Evolutionary conservation across 2,113 vertebrate species (phyloP), one percentile per base, ranked within the genome.

Genomic region (Callocephalon fimbriatum): DNA sequence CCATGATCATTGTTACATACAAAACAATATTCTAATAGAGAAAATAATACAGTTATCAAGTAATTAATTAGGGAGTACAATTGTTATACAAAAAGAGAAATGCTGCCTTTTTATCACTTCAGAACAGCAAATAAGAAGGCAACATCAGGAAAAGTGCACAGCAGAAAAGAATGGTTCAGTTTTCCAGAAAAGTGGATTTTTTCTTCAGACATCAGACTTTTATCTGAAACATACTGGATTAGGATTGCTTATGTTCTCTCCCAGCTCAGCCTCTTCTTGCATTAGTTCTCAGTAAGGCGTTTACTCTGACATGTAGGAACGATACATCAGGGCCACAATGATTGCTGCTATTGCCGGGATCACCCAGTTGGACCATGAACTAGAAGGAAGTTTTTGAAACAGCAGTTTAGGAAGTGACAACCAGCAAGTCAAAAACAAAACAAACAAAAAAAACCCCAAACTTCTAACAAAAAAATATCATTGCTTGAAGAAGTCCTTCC

Each of bases 331-430:
- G 11, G 98, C 99, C 75, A 99, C 97, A 0, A 98, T 96, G 87
- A 98, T 68, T 0, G 99, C 99, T 0, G 95, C 98, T 93, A 99
- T 72, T 38, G 90, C 97, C 0, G 99, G 99, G 71, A 99, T 98
- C 95, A 99, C 83, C 99, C 98, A 98, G 95, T 95, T 99, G 68
- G 98, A 97, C 99, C 99, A 99, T 32, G 98, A 99, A 93, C 99
- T 99, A 94, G 59, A 97, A 97, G 44, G 61, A 95, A 94, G 62
- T 25, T 97, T 86, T n/a, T 84, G 71, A 91, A 93, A 90, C 72
- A 79, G 47, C 7, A 74, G 35, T 86, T 94, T 79, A 88, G 66
- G 27, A 88, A 79, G 19, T 32, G 66, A 25, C 18, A 90, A 32
- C 3, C 48, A 90, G 5, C 17, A 93, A 87, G 66, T 20, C 47